Conservation (phyloP, 2,113 vertebrate species). For the Anolis sagrei region DNA sequence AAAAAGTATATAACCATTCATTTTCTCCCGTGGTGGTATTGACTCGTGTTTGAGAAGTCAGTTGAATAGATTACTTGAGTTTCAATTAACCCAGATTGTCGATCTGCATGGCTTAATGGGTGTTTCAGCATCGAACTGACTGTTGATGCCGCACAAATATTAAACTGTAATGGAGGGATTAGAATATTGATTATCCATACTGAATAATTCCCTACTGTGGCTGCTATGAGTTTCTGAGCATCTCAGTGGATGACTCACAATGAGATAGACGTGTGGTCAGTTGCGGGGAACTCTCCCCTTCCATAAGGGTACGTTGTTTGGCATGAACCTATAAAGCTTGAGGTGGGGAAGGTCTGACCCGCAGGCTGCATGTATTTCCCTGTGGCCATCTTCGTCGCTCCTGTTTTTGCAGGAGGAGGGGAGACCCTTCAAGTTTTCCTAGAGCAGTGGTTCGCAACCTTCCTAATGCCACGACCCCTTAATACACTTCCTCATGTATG, state of each 20-base stretch:
- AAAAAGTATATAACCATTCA: background rate
- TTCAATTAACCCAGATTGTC: background rate
- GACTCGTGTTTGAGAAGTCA: background rate
- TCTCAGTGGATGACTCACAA: background rate
- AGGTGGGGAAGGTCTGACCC: too few relatives aligned
- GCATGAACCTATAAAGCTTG: background rate
- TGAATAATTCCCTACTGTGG: background rate
- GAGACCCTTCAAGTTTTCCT: too few relatives aligned
- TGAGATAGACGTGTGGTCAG: background rate
- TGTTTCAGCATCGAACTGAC: background rate
- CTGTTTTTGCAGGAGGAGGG: too few relatives aligned
- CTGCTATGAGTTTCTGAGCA: background rate
- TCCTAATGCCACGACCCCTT: too few relatives aligned
- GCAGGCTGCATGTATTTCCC: too few relatives aligned
- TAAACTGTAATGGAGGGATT: background rate
- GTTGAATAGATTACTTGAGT: background rate
- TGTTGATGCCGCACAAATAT: background rate
- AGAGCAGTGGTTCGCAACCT: too few relatives aligned
- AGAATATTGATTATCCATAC: background rate
- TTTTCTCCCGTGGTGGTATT: background rate
- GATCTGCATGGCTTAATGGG: background rate
- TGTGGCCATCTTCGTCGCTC: too few relatives aligned
- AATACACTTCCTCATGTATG: too few relatives aligned
- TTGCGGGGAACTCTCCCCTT: background rate
- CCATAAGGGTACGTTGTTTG: background rate